phyloP scores from a whole-genome alignment of 2,888 invertebrate genomes.

The Erynnis tages region DNA sequence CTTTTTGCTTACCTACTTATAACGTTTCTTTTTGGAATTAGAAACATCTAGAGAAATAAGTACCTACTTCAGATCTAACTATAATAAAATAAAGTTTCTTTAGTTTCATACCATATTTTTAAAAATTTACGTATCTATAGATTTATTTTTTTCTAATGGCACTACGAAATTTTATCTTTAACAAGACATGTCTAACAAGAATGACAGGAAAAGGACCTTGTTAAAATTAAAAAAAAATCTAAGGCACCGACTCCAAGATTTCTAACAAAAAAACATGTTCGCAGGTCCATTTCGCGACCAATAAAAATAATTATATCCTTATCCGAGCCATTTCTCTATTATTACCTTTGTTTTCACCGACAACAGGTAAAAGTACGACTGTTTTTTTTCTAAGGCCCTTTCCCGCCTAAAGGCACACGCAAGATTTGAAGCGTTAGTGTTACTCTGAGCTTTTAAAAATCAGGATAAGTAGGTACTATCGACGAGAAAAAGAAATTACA shows the following conservation, averaged over 20 bases:
- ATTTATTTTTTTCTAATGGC: too few species aligned
- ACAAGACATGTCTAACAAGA: too few species aligned
- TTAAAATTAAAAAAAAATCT: neutral
- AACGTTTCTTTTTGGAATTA: too few species aligned
- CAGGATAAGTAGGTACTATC: neutral
- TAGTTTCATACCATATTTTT: too few species aligned
- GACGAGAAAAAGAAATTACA: too few species aligned
- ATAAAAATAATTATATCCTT: constrained; percentile 37
- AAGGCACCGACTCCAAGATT: constrained; percentile 2
- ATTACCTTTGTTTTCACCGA: constrained; percentile 54
- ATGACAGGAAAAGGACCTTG: too few species aligned
- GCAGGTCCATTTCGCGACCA: constrained; percentile 34
- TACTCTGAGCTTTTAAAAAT: neutral
- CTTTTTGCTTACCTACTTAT: too few species aligned
- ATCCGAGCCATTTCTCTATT: constrained; percentile 41
- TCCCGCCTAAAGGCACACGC: constrained; percentile 67
- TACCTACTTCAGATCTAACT: too few species aligned
- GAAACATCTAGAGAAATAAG: too few species aligned
- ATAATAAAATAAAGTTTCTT: too few species aligned
- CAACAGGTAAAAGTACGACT: constrained; percentile 66
- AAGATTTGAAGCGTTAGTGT: constrained; percentile 42
- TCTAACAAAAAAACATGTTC: constrained; percentile 24
- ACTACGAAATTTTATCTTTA: too few species aligned
- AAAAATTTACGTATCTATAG: too few species aligned
- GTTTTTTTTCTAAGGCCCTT: constrained; percentile 65